Conservation (phyloP, 2,797 vertebrate species). For the Mus minutoides region DNA sequence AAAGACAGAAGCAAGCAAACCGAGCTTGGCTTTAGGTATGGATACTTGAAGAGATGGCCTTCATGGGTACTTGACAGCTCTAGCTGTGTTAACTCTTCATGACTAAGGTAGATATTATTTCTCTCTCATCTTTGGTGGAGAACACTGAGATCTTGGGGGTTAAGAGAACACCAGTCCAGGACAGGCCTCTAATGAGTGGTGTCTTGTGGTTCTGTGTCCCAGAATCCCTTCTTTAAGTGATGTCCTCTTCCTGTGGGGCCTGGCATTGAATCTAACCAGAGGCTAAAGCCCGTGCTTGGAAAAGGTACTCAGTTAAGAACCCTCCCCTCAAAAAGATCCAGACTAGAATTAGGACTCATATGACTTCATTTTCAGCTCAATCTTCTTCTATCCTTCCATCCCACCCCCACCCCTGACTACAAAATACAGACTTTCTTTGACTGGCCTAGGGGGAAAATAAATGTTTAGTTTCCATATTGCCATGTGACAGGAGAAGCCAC, state of each 20-base stretch:
- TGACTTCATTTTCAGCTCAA: constrained; percentile 18
- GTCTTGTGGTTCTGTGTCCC: not conserved
- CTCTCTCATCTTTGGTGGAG: not conserved
- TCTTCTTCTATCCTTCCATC: not conserved
- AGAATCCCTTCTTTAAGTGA: not conserved
- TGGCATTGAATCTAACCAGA: not conserved
- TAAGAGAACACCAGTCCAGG: not conserved
- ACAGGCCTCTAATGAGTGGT: not conserved
- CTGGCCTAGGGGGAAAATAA: constrained; percentile 38
- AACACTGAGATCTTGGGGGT: not conserved
- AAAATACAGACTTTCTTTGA: constrained; percentile 50
- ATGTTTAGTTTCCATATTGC: constrained; percentile 3
- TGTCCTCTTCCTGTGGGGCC: not conserved
- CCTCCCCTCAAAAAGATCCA: not conserved
- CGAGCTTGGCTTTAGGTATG: not conserved
- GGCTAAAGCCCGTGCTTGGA: not conserved
- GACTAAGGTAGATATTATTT: not conserved
- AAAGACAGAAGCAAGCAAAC: not conserved
- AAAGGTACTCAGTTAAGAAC: constrained; percentile 8
- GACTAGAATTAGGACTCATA: not conserved
- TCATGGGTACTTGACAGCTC: not conserved
- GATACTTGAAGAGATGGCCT: not conserved
- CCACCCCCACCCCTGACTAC: not conserved
- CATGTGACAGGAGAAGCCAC: not conserved
- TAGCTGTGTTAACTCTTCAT: not conserved